Conservation (phyloP, 2,888 invertebrate genomes). For the Autographa pulchrina region DNA sequence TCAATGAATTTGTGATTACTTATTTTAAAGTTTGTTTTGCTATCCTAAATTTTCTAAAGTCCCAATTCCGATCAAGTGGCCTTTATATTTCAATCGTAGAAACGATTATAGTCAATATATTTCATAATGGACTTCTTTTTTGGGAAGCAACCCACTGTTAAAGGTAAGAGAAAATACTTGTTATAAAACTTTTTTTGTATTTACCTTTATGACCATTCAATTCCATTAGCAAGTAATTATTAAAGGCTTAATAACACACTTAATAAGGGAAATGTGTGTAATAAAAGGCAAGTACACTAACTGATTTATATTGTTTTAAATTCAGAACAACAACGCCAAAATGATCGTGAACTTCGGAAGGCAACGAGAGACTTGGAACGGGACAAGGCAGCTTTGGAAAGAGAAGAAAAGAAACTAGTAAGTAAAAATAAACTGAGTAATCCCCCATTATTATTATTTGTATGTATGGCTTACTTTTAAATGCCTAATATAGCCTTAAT, state of each 20-base stretch:
- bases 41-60: conserved; percentile 7
- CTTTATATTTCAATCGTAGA: background rate
- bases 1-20: conserved; percentile 28
- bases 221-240: conserved; percentile 11
- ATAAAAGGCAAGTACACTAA: background rate
- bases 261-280: no score
- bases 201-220: conserved; percentile 6
- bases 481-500: no score
- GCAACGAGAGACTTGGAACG: conserved; percentile 95
- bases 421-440: conserved; percentile 46
- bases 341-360: conserved; percentile 94
- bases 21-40: conserved; percentile 44
- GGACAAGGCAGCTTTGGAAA: conserved; percentile 94
- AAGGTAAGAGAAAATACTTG: conserved; percentile 80
- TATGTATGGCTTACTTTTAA: no score
- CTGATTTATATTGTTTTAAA: conserved; percentile 54
- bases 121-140: conserved; percentile 89
- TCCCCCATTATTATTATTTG: background rate
- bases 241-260: background rate
- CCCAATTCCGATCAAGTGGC: background rate
- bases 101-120: background rate
- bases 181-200: background rate
- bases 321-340: conserved; percentile 95
- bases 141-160: conserved; percentile 90
- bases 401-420: conserved; percentile 97